A percentile compares a stretch with the other conserved stretches of the same genome.
phyloP scores from a whole-genome alignment of 1,140 invertebrate genomes.

The Phenacoccus solenopsis region DNA sequence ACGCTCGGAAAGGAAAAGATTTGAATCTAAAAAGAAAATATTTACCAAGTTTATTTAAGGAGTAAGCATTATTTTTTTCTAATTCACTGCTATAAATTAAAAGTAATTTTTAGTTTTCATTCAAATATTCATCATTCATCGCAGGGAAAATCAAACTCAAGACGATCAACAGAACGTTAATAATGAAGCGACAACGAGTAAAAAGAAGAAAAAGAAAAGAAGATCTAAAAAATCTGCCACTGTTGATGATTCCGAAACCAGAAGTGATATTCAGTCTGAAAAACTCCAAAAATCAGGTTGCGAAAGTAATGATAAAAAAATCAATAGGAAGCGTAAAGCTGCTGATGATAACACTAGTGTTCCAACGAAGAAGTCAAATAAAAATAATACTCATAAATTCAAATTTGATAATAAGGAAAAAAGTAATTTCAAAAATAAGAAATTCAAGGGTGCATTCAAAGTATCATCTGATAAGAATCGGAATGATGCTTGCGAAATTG shows the following conservation, averaged over 20 bases:
- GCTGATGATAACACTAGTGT: constrained; percentile 8
- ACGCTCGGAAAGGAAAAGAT: constrained; percentile 59
- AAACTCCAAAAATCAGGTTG: background rate
- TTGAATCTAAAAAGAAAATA: constrained; percentile 63
- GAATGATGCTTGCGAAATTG: constrained; percentile 32
- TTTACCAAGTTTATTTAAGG: constrained; percentile 63
- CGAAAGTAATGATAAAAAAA: constrained; percentile 18
- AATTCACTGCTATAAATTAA: no score
- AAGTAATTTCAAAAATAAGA: background rate
- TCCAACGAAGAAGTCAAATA: background rate
- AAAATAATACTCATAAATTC: background rate
- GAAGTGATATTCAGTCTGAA: no score
- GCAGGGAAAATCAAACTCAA: background rate
- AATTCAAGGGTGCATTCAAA: background rate
- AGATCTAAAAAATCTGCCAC: no score
- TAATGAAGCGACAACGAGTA: background rate
- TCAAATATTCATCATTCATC: no score
- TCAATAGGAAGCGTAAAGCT: background rate
- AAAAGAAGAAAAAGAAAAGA: constrained; percentile 10
- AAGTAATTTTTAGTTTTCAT: no score
- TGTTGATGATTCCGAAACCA: no score
- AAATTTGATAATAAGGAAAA: constrained; percentile 10
- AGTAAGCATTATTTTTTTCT: no score
- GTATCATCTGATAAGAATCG: background rate
- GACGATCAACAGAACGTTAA: background rate